Percentiles rank a stretch among this genome's conserved stretches.
These are phyloP conservation scores for Pogoniulus pusillus DNA, from an alignment of 2,797 vertebrate genomes.

Conservation along the genomic window DNA sequence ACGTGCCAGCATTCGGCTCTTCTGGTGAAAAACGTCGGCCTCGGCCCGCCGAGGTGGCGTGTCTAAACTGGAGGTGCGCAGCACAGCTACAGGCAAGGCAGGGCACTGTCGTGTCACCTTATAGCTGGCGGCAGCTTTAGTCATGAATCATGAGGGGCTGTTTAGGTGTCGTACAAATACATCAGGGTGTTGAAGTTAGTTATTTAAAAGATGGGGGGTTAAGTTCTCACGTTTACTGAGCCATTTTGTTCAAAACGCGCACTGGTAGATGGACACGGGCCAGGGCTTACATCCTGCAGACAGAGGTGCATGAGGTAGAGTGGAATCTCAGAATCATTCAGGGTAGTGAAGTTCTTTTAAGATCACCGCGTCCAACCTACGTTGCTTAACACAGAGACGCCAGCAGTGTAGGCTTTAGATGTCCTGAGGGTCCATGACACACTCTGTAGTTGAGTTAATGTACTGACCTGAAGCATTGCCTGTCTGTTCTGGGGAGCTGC, in stretches of 20 bases:
- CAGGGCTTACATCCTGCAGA: fast-evolving
- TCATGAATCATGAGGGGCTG: fast-evolving
- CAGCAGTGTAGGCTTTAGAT: fast-evolving
- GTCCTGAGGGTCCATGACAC: fast-evolving
- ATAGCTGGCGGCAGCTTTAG: background rate
- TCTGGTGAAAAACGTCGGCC: background rate
- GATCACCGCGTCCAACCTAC: background rate
- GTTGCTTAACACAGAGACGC: fast-evolving
- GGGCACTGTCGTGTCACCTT: fast-evolving
- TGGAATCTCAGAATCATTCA: no score
- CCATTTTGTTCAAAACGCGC: fast-evolving
- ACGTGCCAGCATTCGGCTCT: fast-evolving
- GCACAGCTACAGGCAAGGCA: background rate
- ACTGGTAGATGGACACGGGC: fast-evolving
- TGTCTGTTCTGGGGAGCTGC: background rate
- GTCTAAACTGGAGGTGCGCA: fast-evolving
- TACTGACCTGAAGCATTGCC: fast-evolving
- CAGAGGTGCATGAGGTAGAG: fast-evolving
- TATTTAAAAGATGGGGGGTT: background rate
- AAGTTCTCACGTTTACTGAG: background rate
- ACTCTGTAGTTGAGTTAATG: fast-evolving
- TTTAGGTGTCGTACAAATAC: background rate
- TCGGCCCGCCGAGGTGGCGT: fast-evolving
- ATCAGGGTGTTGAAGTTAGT: background rate
- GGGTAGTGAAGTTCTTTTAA: no score